Base-by-base conservation (phyloP, 2,113 vertebrate genomes). In the Nibea albiflora region DNA sequence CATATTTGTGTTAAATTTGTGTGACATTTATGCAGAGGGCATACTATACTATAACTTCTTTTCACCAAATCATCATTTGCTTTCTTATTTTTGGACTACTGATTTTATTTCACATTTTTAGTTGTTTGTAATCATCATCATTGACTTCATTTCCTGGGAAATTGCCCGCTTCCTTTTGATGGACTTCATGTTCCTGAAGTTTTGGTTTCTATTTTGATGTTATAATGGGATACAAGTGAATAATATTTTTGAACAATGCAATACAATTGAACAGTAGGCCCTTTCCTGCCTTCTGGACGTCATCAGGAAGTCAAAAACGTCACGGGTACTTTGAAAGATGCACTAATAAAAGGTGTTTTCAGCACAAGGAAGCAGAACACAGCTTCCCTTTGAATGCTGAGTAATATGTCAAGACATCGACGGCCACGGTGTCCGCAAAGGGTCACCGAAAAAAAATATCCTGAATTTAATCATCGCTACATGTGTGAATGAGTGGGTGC, bases 241-340 rank as follows among this genome's bases (percentile, higher is more conserved):
- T 66, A 85, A 80, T 49, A 31, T 57, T 26, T 64, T 58, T 22
- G 58, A 69, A 73, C 44, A 85, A 78, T 52, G 44, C 39, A 46
- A 3, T 12, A 35, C 72, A 80, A 49, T 60, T 62, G 24, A 76
- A 60, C 66, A 58, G 35, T 3, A 5, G 19, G 12, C 20, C 11
- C 9, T 70, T 83, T 77, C 81, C 79, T 66, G 20, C 5, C 1
- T n/a, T 46, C 44, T 64, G 57, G 26, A 81, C 61, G 50, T 88
- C 81, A 85, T 31, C 53, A 79, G 85, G 72, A 87, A 83, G 86
- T 67, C 31, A 8, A 26, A 60, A 67, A 86, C 69, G 16, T 87
- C 85, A 73, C 50, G n/a, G 46, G n/a, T 56, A 57, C 42, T 64
- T 75, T 44, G 49, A 83, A 64, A 78, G 56, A 76, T 20, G 22